These are phyloP conservation scores for Raja brachyura DNA, from an alignment of 2,113 vertebrate genomes.

Conservation along the genomic window DNA sequence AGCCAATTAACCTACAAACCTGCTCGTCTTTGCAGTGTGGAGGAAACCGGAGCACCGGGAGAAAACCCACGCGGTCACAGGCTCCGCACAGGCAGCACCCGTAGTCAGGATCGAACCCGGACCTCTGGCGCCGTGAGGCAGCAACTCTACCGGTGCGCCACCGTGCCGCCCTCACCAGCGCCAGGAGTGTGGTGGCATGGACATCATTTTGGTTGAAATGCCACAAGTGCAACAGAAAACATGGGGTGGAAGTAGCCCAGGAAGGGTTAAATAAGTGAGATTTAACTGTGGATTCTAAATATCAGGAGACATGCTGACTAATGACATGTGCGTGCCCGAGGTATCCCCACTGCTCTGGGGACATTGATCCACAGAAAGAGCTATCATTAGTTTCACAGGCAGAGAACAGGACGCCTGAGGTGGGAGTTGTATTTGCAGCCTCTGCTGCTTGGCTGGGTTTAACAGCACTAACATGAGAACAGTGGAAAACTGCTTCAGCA, in stretches of 20 bases:
- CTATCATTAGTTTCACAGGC: slow-evolving; percentile 17
- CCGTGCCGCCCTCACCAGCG: too few species aligned
- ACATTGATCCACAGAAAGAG: slow-evolving; percentile 23
- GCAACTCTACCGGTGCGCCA: too few species aligned
- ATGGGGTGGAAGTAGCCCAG: neutral
- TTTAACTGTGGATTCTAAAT: neutral
- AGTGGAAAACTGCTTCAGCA: neutral
- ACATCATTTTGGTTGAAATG: neutral
- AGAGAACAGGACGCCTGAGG: neutral
- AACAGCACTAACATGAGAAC: neutral
- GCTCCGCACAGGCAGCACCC: too few species aligned
- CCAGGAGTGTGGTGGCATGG: neutral
- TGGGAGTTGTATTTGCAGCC: neutral
- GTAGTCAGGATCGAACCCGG: too few species aligned
- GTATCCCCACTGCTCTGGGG: neutral
- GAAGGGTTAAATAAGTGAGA: neutral
- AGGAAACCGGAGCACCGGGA: too few species aligned
- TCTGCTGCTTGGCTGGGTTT: neutral
- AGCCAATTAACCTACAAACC: too few species aligned
- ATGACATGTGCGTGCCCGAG: neutral
- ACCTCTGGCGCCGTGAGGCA: too few species aligned
- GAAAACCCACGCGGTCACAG: too few species aligned
- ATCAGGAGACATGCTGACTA: neutral
- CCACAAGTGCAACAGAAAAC: neutral
- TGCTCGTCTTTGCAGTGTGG: too few species aligned